Base-by-base conservation (phyloP, 2,888 invertebrate genomes). In the Thymelicus acteon region DNA sequence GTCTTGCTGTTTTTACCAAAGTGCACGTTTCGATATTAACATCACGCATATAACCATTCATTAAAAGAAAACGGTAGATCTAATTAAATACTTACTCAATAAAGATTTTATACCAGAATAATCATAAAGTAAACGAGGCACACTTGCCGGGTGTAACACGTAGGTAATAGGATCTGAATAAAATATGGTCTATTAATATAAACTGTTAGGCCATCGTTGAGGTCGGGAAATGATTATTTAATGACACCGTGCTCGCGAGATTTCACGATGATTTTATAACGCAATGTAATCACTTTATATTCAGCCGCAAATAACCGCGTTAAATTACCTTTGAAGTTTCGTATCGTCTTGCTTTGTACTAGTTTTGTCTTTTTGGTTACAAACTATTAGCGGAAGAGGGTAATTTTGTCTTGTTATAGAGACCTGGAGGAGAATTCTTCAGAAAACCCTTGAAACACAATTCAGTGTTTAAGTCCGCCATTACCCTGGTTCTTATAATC, bases 251-350 rank as follows among this genome's bases (percentile, higher is more conserved):
- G 58, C 57, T 58, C 47, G 75, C 78, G 77, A 79, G 78, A 77
- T 80, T 78, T 81, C 80, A 80, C 80, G 79, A 80, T 76, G 75
- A 74, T 70, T 78, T 75, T 75, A 80, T 79, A 70, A 58, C 40
- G 37, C 57, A 80, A 75, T 75, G 75, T 75, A 75, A 80, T 75
- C 74, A 76, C 78, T 80, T 80, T 77, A 80, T 69, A 61, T 78
- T 75, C 74, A 77, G 70, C 76, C 74, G 75, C 75, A 76, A 77
- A 75, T 75, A 72, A 72, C 71, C 49, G 72, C 69, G 72, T 73
- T 76, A 75, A 75, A 75, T 77, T 75, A 74, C 73, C 65, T 76
- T 73, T 60, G 49, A 64, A 60, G 62, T 54, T 64, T 64, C 60
- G 49, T 64, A 7, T 48, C 69, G 39, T n/a, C 58, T 57, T 24